Evolutionary conservation across 2,888 invertebrate genomes (phyloP), one percentile per base, ranked within the genome.

Genomic region (Escarpia spicata): DNA sequence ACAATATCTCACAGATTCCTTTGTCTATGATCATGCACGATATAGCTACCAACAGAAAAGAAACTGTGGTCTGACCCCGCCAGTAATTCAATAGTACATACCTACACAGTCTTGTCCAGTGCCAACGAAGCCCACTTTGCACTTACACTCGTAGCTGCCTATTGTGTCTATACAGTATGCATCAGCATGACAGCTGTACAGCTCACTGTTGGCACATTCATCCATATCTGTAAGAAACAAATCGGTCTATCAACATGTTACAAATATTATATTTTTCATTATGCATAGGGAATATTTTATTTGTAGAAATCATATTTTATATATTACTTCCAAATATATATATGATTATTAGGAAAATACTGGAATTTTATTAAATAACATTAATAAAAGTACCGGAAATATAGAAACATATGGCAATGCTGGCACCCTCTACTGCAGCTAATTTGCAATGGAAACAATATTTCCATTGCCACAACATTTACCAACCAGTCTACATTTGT

Each of bases 221-320:
- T 91, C 91, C 45, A 91, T 26, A 91, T 91, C 91, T 91, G 8
- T n/a, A 75, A n/a, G 75, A 15, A 75, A 15, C 75, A 75, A 26
- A 26, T 75, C 75, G 19, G 4, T 26, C 4, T 4, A 26, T 75
- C 26, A 26, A n/a, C 75, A 75, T 26, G 6, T 26, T 26, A 75
- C 19, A 6, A 75, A 15, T 6, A 26, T 6, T 6, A 26, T n/a
- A 75, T n/a, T 6, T n/a, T 52, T 52, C 52, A 52, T 9, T 9
- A 52, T 52, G 52, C 9, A 12, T 52, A 12, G 15, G 52, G 12
- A 52, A 52, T 12, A 12, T 52, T 52, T 52, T 52, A 52, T 9
- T 52, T 0, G 52, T 52, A 52, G 15, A 52, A 52, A 52, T 9
- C 9, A 12, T 15, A 52, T 52, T 52, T 12, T 15, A 12, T 15